Evolutionary conservation across 2,888 invertebrate species (phyloP).

Genomic region (Agrochola macilenta): DNA sequence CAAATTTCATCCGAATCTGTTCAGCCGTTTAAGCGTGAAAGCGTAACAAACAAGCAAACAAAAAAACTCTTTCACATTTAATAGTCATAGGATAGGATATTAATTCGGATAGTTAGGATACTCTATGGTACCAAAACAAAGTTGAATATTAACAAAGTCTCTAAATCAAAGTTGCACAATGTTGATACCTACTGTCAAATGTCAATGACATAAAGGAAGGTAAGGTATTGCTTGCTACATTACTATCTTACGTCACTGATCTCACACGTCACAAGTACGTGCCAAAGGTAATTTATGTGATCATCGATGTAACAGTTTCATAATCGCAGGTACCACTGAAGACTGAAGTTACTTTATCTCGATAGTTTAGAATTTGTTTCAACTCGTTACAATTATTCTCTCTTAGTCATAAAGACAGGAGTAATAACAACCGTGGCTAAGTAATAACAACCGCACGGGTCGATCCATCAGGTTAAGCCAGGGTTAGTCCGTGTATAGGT

Average conservation of each 20-base stretch:
- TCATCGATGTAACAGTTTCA: not conserved
- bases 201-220: not conserved
- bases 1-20: too few species aligned
- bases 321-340: not conserved
- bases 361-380: not conserved
- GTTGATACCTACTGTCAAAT: not conserved
- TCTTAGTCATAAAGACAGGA: too few species aligned
- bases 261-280: not conserved
- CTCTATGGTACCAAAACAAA: too few species aligned
- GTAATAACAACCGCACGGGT: too few species aligned
- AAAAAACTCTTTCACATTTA: too few species aligned
- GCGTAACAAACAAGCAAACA: too few species aligned
- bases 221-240: not conserved
- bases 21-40: too few species aligned
- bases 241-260: slow-evolving; percentile 1
- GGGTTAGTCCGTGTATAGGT: too few species aligned
- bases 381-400: not conserved
- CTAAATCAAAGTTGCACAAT: not conserved
- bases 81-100: too few species aligned
- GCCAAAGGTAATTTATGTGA: slow-evolving; percentile 3
- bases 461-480: too few species aligned
- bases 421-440: too few species aligned
- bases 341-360: not conserved
- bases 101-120: too few species aligned
- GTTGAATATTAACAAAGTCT: not conserved